Conservation (phyloP, 2,113 vertebrate species). For the Caranx ignobilis region DNA sequence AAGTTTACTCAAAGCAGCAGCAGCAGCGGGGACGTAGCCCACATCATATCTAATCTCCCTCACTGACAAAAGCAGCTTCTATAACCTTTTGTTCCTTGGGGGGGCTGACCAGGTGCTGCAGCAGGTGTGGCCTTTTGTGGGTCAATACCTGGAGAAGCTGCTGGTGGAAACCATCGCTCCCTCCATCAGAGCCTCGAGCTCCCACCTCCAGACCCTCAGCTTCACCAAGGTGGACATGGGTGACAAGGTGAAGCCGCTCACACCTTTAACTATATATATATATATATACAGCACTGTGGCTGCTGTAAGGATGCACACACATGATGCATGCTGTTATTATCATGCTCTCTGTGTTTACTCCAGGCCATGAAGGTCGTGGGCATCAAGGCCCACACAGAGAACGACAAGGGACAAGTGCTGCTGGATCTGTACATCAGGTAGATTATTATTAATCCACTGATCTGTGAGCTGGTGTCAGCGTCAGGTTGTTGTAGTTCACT, state of each 20-base stretch:
- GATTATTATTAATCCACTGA: conserved; percentile 2
- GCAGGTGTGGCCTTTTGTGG: conserved; percentile 94
- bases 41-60: neutral
- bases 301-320: neutral
- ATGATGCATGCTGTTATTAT: neutral
- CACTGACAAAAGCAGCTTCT: neutral
- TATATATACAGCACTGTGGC: neutral
- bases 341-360: conserved; percentile 16
- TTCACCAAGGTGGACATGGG: conserved; percentile 90
- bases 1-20: neutral
- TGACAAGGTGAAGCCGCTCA: conserved; percentile 80
- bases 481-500: no score
- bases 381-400: conserved; percentile 91
- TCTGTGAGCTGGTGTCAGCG: neutral
- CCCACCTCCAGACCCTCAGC: conserved; percentile 91
- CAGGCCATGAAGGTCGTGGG: conserved; percentile 92
- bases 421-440: conserved; percentile 94
- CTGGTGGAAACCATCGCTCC: conserved; percentile 88
- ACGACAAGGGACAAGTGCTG: conserved; percentile 90
- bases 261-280: neutral
- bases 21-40: neutral
- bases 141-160: conserved; percentile 91
- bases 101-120: conserved; percentile 85
- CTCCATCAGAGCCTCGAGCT: conserved; percentile 87
- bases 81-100: neutral